Evolutionary conservation across 1,140 invertebrate species (phyloP), one percentile per base, ranked within the genome.

Genomic region (Helicoverpa zea): DNA sequence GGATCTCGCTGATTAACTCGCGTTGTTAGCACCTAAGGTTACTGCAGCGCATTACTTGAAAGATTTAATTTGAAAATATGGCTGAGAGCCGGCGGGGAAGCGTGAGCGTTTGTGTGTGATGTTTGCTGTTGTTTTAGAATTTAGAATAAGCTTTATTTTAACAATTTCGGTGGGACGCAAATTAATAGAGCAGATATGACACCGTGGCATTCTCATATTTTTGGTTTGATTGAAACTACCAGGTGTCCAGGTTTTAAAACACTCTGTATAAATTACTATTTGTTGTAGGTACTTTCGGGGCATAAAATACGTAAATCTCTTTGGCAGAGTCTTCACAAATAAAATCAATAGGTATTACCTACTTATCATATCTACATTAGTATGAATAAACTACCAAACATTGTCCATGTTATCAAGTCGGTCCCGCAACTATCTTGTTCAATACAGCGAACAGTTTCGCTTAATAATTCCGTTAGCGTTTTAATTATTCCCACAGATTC

Each of bases 1-100:
- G 90, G 91, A 89, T 91, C 88, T 83, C 76, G 75, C 88, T 91
- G 91, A 92, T 92, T 91, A 92, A 91, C 87, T 91, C 85, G 82
- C 84, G 86, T 85, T 89, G 88, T 88, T 90, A 90, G 80, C 87
- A 88, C 87, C 87, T 88, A 87, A 84, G 66, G 76, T 79, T 83
- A 86, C 83, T 83, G 86, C 80, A 80, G 59, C 75, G 66, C 75
- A 80, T 79, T 83, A 63, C 58, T 74, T 66, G 52, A 56, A 73
- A 77, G 64, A 81, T 81, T 83, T 79, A 79, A 76, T 80, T 81
- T 35, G 81, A 83, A 80, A 80, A 74, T 82, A 70, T 76, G 16
- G 76, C 81, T 73, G 70, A 72, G 68, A 76, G 35, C 12, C 49
- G 23, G 13, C 35, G 35, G 35, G 35, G 35, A 43, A 43, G 35